Evolutionary conservation across 2,888 invertebrate genomes (phyloP).

Genomic region (Adineta ricciae): DNA sequence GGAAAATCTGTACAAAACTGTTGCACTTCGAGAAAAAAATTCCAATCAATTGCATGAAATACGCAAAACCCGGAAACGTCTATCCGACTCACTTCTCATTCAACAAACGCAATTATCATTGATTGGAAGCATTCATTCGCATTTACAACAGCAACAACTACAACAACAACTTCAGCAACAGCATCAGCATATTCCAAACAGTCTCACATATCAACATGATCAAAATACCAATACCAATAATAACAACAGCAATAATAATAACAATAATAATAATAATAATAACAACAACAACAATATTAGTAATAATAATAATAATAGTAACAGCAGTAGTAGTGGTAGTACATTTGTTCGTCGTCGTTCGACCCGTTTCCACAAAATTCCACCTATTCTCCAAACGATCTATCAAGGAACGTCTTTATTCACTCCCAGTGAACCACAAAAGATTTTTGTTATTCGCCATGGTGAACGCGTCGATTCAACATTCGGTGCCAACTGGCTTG

Average conservation of each 20-base stretch:
- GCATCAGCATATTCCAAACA: not conserved
- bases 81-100: not conserved
- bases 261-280: not conserved
- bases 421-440: slow-evolving; percentile 35
- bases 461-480: slow-evolving; percentile 88
- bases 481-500: slow-evolving; percentile 71
- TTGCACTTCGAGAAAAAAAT: not conserved
- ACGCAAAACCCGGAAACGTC: not conserved
- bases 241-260: not conserved
- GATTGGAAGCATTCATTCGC: not conserved
- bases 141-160: not conserved
- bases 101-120: not conserved
- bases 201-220: not conserved
- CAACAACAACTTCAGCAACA: not conserved
- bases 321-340: not conserved
- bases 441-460: slow-evolving; percentile 68
- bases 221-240: not conserved
- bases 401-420: not conserved
- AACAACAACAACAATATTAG: no score
- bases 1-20: not conserved
- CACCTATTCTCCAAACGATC: not conserved
- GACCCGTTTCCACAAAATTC: not conserved
- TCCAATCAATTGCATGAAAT: not conserved
- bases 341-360: not conserved
- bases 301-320: no score